A percentile compares a stretch with the other conserved stretches of the same genome.
phyloP scores from a whole-genome alignment of 2,797 vertebrate genomes.

The Parauchenoglanis ngamensis region DNA sequence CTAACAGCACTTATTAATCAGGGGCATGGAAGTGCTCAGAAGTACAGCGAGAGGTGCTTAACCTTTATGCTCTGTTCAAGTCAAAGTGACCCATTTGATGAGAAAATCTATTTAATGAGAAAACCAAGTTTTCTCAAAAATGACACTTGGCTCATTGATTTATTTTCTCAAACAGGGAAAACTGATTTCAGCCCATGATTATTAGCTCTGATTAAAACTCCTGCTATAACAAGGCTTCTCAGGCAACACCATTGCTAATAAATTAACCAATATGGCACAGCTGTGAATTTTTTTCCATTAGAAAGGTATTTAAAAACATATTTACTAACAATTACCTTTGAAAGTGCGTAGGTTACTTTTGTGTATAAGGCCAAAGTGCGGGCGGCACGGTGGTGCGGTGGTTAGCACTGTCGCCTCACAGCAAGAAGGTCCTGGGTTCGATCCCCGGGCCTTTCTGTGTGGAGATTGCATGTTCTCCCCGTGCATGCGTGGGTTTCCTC shows the following conservation, averaged over 20 bases:
- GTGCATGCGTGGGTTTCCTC: too few relatives aligned
- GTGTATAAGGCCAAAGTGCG: neutral
- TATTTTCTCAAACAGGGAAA: neutral
- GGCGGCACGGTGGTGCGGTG: neutral
- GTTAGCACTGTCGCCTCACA: too few relatives aligned
- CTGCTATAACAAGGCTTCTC: neutral
- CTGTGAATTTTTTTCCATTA: neutral
- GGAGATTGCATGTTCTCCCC: too few relatives aligned
- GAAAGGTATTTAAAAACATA: neutral
- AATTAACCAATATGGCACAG: neutral
- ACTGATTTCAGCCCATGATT: neutral
- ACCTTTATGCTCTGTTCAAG: conserved; percentile 7
- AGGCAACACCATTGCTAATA: neutral
- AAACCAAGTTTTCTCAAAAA: neutral
- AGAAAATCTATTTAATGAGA: neutral
- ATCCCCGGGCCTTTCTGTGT: too few relatives aligned
- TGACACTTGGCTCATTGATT: neutral
- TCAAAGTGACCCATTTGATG: neutral
- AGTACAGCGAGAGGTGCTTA: conserved; percentile 33
- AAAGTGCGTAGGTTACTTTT: neutral
- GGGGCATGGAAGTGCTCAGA: conserved; percentile 16
- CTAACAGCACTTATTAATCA: conserved; percentile 50
- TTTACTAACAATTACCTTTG: neutral
- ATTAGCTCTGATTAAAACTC: too few relatives aligned
- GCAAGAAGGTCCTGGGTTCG: too few relatives aligned